Evolutionary conservation across 1,140 invertebrate genomes (phyloP).

Genomic region (Adoxophyes honmai): DNA sequence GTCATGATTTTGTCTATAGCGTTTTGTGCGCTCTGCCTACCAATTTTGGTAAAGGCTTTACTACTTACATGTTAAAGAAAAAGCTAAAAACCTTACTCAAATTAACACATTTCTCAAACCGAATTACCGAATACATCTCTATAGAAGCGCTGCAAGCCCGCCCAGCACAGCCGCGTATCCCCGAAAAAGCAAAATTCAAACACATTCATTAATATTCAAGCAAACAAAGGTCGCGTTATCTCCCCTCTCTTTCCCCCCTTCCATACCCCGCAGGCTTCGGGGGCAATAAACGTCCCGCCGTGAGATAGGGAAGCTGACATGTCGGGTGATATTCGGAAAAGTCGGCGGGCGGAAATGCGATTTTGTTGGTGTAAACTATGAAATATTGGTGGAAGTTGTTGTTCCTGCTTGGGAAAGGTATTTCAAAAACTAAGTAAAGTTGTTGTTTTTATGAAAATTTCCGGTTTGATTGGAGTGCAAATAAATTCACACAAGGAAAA

Average conservation of each 20-base stretch:
- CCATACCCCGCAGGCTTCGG: not conserved
- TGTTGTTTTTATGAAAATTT: too few species aligned
- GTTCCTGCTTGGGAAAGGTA: too few species aligned
- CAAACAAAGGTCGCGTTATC: conserved; percentile 15
- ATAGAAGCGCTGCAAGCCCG: not conserved
- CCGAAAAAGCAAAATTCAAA: conserved; percentile 15
- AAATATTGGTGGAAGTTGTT: not conserved
- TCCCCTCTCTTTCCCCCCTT: not conserved
- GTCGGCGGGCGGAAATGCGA: conserved; percentile 8
- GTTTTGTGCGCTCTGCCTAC: too few species aligned
- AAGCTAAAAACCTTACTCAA: too few species aligned
- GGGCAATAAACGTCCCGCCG: conserved; percentile 14
- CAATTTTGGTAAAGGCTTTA: too few species aligned
- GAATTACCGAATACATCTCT: too few species aligned
- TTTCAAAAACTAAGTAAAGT: too few species aligned
- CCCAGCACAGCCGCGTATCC: not conserved
- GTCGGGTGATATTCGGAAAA: conserved; percentile 6
- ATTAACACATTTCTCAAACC: too few species aligned
- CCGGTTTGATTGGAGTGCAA: too few species aligned
- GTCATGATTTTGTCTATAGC: too few species aligned
- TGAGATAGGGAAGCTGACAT: conserved; percentile 14
- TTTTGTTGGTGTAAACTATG: not conserved
- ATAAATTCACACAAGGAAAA: too few species aligned
- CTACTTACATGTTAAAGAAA: too few species aligned
- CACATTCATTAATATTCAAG: conserved; percentile 15